Evolutionary conservation across 1,140 invertebrate species (phyloP), one percentile per base, ranked within the genome.

Genomic region (Drosophila rhopaloa): DNA sequence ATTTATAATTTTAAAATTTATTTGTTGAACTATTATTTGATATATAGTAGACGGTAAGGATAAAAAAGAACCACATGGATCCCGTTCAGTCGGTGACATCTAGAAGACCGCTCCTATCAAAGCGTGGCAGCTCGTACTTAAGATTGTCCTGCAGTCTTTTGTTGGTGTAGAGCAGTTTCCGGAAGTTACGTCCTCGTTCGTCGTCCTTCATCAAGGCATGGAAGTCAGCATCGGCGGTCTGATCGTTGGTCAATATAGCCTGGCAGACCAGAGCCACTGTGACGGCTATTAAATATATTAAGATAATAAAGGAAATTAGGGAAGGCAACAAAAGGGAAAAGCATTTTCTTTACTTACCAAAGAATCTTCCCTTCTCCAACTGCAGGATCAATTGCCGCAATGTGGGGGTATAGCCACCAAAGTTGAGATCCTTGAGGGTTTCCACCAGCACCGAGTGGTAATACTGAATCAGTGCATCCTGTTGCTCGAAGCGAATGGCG

Each of bases 221-320:
- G 9, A 92, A 85, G 41, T 92, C 91, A 0, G 91, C 91, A 62
- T 92, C 91, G 0, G 56, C 77, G 6, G 74, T 89, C 46, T 91
- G 51, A 27, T 86, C 90, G 38, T 89, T 91, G 1, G 75, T 61
- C 63, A 91, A 60, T 4, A 92, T 44, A 5, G 86, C 77, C 27
- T 92, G 81, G 19, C 66, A 70, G 27, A 58, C 16, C 3, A 81
- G 32, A 2, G 79, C 32, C 0, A 76, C 56, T 2, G 65, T 65
- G 4, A 92, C 77, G 19, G 89, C 91, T 92, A n/a, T 13, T 10
- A 27, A 27, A 60, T 11, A 53, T 7, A 32, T 32, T 7, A 1
- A 1, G 6, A 32, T 32, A 8, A 8, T 1, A 8, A 24, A 24
- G 24, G 4, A 4, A 4, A 24, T 24, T 8, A 8, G 8, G 8